These are phyloP conservation scores for Agrotis exclamationis DNA, from an alignment of 2,888 invertebrate species.

Conservation along the genomic window DNA sequence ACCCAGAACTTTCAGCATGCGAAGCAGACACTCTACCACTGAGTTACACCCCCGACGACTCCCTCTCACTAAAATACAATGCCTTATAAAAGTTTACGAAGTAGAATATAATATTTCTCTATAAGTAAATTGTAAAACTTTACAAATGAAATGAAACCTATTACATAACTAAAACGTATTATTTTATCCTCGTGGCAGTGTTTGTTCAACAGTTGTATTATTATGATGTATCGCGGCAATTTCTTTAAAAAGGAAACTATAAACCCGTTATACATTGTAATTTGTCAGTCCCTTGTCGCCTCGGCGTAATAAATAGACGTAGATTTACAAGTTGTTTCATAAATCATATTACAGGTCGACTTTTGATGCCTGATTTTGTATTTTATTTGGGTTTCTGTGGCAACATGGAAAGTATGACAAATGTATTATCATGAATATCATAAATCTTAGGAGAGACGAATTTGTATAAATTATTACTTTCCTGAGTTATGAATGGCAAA, in stretches of 20 bases:
- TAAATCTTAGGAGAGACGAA: slow-evolving; percentile 61
- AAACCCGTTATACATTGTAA: slow-evolving; percentile 55
- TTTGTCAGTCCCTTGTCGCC: slow-evolving; percentile 63
- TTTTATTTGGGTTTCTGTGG: slow-evolving; percentile 58
- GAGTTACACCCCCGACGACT: slow-evolving; percentile 74
- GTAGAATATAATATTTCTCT: no score
- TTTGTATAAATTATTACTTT: slow-evolving; percentile 60
- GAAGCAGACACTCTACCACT: slow-evolving; percentile 92
- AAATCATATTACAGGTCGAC: slow-evolving; percentile 61
- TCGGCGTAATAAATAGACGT: slow-evolving; percentile 61
- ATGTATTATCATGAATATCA: slow-evolving; percentile 56
- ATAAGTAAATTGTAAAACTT: no score
- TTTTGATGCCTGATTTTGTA: slow-evolving; percentile 65
- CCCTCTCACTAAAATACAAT: not conserved
- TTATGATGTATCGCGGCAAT: slow-evolving; percentile 23
- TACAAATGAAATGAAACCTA: no score
- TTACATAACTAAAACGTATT: not conserved
- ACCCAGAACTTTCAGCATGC: slow-evolving; percentile 93
- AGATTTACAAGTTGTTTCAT: slow-evolving; percentile 63
- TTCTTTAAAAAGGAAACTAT: slow-evolving; percentile 51
- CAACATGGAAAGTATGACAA: slow-evolving; percentile 60
- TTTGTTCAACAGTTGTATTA: not conserved
- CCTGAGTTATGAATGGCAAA: slow-evolving; percentile 39
- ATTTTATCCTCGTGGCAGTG: not conserved
- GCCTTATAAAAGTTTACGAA: no score